Evolutionary conservation across 2,113 vertebrate species (phyloP).

Genomic region (Crotalus horridus): DNA sequence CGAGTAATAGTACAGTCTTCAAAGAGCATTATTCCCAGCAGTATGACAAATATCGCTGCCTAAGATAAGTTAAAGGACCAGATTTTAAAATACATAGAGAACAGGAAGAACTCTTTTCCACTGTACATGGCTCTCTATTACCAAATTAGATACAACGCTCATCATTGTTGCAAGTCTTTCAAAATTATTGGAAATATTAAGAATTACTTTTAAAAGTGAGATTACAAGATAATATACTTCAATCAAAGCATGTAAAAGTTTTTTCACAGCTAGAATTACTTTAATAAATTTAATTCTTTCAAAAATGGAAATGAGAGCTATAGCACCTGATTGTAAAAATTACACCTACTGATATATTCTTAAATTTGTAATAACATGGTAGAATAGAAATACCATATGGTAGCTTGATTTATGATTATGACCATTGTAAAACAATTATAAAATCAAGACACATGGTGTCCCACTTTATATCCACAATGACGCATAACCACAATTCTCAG

Average conservation of each 20-base stretch:
- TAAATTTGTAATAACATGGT: background rate
- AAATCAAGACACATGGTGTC: background rate
- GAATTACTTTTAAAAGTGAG: background rate
- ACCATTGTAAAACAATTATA: background rate
- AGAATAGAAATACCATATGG: background rate
- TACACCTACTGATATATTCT: too few species aligned
- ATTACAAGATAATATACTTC: background rate
- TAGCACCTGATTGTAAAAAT: background rate
- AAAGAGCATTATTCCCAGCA: background rate
- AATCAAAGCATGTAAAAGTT: background rate
- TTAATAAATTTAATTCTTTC: background rate
- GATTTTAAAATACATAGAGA: background rate
- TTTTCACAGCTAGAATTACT: background rate
- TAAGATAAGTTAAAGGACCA: background rate
- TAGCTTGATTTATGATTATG: background rate
- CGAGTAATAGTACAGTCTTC: background rate
- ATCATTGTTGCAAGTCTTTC: background rate
- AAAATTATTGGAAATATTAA: background rate
- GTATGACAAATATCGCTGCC: background rate
- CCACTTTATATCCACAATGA: background rate
- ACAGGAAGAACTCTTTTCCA: background rate
- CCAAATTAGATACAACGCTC: background rate
- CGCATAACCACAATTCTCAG: background rate
- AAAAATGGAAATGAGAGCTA: background rate
- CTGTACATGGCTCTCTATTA: background rate